phyloP scores from a whole-genome alignment of 23 tunicate species.

The Diplosoma virens region DNA sequence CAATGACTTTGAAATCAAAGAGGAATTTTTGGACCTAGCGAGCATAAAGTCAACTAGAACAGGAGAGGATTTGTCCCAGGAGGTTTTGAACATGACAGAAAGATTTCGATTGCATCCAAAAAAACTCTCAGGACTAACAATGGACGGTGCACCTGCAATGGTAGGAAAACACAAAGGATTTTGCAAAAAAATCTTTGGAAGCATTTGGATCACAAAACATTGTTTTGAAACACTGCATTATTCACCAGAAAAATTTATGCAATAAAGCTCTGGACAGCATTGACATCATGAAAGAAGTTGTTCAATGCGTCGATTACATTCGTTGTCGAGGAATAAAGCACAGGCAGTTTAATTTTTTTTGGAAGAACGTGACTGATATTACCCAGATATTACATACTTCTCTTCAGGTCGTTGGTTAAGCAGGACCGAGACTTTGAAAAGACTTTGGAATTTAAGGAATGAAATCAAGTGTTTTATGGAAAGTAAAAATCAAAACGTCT shows the following conservation, averaged over 20 bases:
- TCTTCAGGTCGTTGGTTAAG: slow-evolving; percentile 42
- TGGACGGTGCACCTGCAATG: slow-evolving; percentile 12
- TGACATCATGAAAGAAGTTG: slow-evolving; percentile 41
- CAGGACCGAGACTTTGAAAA: slow-evolving; percentile 40
- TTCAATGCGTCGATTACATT: slow-evolving; percentile 31
- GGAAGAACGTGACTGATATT: slow-evolving; percentile 36
- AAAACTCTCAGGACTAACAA: slow-evolving; percentile 6
- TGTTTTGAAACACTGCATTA: slow-evolving; percentile 17
- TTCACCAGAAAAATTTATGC: slow-evolving; percentile 41
- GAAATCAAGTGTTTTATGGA: slow-evolving; percentile 31
- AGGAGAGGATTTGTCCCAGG: slow-evolving; percentile 2
- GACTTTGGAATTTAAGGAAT: slow-evolving; percentile 39
- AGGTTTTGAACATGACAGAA: slow-evolving; percentile 6
- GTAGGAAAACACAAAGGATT: slow-evolving; percentile 5
- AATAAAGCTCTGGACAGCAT: slow-evolving; percentile 18
- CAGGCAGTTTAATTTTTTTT: slow-evolving; percentile 35
- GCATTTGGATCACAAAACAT: neutral
- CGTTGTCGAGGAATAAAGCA: slow-evolving; percentile 30
- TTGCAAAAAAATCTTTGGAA: neutral
- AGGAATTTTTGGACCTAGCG: slow-evolving; percentile 25
- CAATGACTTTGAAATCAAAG: slow-evolving; percentile 22
- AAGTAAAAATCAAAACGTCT: slow-evolving; percentile 32
- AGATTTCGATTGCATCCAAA: slow-evolving; percentile 11
- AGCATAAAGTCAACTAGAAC: slow-evolving; percentile 22
- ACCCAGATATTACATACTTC: slow-evolving; percentile 36